A percentile compares a stretch with the other conserved stretches of the same genome.
These are phyloP conservation scores for Callitettix versicolor DNA, from an alignment of 1,140 invertebrate species.

Conservation along the genomic window DNA sequence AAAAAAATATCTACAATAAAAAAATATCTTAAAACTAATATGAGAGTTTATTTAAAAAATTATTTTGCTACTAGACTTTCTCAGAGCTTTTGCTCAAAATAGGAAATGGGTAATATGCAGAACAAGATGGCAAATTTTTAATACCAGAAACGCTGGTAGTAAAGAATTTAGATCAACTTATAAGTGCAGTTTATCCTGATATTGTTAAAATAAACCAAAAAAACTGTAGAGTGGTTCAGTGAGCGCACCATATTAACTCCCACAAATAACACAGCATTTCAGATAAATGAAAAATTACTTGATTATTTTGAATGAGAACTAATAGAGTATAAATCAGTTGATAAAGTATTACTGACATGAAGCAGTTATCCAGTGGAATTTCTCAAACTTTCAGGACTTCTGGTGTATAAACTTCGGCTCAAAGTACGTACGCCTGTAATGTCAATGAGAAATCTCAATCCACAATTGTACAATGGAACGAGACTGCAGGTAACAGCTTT, in stretches of 20 bases:
- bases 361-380: constrained; percentile 27
- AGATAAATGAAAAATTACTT: too few relatives aligned
- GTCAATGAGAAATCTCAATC: constrained; percentile 34
- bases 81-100: neutral
- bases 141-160: neutral
- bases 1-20: neutral
- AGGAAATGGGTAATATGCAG: neutral
- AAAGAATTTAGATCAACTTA: too few relatives aligned
- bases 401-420: constrained; percentile 24
- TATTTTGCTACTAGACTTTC: neutral
- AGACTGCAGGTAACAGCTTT: too few relatives aligned
- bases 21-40: too few relatives aligned
- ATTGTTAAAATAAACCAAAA: too few relatives aligned
- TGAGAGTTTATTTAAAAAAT: neutral
- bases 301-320: too few relatives aligned
- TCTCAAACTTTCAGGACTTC: constrained; percentile 22
- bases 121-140: neutral
- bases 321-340: constrained; percentile 16
- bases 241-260: too few relatives aligned
- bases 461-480: constrained; percentile 37
- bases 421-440: constrained; percentile 35
- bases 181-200: too few relatives aligned
- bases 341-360: constrained; percentile 25
- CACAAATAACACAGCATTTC: too few relatives aligned
- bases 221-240: too few relatives aligned